A percentile compares a stretch with the other conserved stretches of the same genome.
These are phyloP conservation scores for Potamilus streckersoni DNA, from an alignment of 1,140 invertebrate genomes.

Conservation along the genomic window DNA sequence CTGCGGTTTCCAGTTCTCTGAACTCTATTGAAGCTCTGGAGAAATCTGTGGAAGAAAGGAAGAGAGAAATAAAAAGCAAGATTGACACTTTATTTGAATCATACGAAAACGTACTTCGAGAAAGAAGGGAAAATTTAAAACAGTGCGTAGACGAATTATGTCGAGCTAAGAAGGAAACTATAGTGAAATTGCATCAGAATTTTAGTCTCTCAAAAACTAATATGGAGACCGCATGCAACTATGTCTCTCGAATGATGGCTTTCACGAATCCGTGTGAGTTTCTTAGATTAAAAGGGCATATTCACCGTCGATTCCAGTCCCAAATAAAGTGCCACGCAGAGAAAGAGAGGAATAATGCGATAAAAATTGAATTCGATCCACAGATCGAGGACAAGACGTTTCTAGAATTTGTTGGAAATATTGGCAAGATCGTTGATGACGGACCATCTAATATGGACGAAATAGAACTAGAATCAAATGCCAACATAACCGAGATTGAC, in stretches of 20 bases:
- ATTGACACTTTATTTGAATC: conserved; percentile 21
- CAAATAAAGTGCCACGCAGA: no score
- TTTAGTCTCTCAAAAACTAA: background rate
- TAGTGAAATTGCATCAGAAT: conserved; percentile 6
- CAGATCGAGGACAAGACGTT: conserved; percentile 2
- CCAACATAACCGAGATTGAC: no score
- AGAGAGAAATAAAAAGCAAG: background rate
- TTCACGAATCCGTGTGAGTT: conserved; percentile 29
- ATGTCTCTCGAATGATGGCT: conserved; percentile 28
- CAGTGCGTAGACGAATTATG: conserved; percentile 25
- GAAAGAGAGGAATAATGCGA: no score
- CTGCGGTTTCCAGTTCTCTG: conserved; percentile 14
- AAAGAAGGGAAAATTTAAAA: conserved; percentile 24
- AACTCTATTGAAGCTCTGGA: conserved; percentile 14
- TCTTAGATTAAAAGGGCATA: conserved; percentile 6
- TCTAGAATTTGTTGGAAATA: conserved; percentile 11
- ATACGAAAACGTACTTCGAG: background rate
- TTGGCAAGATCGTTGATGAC: conserved; percentile 1
- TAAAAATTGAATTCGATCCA: background rate
- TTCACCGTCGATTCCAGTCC: conserved; percentile 5
- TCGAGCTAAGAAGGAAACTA: conserved; percentile 7
- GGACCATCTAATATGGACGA: no score
- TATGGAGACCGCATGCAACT: conserved; percentile 31
- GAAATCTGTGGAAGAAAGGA: conserved; percentile 8
- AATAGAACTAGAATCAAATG: no score